phyloP scores from a whole-genome alignment of 2,797 vertebrate genomes.

The Gambelia wislizenii region DNA sequence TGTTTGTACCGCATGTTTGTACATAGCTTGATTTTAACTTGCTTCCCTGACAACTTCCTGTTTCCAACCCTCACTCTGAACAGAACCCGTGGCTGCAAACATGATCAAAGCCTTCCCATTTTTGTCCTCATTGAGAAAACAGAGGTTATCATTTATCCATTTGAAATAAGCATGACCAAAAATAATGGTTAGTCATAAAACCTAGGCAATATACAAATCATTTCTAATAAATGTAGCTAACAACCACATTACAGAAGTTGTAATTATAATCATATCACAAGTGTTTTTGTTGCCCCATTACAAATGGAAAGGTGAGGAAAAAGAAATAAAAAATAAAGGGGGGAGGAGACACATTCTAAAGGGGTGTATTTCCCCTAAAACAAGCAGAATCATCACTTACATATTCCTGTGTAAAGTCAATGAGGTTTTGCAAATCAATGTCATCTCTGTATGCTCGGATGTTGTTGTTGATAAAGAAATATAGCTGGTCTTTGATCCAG shows the following conservation, averaged over 20 bases:
- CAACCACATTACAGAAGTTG: neutral
- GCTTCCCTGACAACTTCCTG: neutral
- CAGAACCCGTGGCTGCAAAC: neutral
- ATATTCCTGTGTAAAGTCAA: slow-evolving; percentile 99
- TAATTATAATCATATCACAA: neutral
- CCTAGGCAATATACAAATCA: neutral
- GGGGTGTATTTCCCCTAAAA: slow-evolving; percentile 38
- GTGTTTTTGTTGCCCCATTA: slow-evolving; percentile 27
- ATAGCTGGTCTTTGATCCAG: slow-evolving; percentile 99
- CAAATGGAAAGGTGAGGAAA: slow-evolving; percentile 42
- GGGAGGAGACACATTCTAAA: slow-evolving; percentile 32
- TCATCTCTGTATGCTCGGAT: slow-evolving; percentile 97
- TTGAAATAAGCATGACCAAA: neutral
- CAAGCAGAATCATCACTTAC: slow-evolving; percentile 81
- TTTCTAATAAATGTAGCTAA: neutral
- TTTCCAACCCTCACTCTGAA: neutral
- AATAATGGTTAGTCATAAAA: neutral
- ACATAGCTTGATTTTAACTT: neutral
- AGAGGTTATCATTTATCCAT: neutral
- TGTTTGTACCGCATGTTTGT: neutral
- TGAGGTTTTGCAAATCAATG: slow-evolving; percentile 98
- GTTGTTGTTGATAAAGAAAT: slow-evolving; percentile 99
- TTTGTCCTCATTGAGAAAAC: neutral
- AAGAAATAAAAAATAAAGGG: neutral
- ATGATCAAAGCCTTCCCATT: neutral